Conservation (phyloP, 2,888 invertebrate species). For the Pimpla rufipes region DNA sequence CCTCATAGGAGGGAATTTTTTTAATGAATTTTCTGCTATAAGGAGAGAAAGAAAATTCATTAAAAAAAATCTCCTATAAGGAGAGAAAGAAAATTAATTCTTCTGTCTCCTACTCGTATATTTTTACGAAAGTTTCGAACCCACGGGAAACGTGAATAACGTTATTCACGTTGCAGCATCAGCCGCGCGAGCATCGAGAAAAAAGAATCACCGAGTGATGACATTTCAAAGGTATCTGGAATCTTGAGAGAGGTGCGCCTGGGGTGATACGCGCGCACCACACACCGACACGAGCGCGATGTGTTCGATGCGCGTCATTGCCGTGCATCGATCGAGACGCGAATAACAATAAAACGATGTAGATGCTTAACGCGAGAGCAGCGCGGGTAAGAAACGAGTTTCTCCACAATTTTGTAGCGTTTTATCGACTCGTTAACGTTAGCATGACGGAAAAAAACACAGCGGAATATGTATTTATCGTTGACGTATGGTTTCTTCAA, state of each 20-base stretch:
- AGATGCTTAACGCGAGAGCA: slow-evolving; percentile 19
- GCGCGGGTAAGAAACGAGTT: background rate
- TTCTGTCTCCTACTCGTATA: background rate
- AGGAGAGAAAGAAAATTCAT: too few species aligned
- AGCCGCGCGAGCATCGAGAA: background rate
- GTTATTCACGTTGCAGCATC: background rate
- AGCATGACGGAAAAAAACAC: slow-evolving; percentile 1
- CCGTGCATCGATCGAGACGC: slow-evolving; percentile 17
- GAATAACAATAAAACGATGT: slow-evolving; percentile 47
- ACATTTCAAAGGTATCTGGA: slow-evolving; percentile 50
- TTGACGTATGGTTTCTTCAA: too few species aligned
- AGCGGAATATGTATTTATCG: background rate
- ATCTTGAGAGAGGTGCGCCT: slow-evolving; percentile 39
- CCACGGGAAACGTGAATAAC: background rate
- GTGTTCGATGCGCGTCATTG: slow-evolving; percentile 12
- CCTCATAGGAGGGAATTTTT: too few species aligned
- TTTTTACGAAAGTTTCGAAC: background rate
- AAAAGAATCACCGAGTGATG: slow-evolving; percentile 35
- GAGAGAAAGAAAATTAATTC: too few species aligned
- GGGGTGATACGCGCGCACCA: background rate
- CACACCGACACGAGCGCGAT: too few species aligned
- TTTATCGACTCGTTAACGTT: slow-evolving; percentile 30
- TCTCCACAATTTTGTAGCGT: background rate
- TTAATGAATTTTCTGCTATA: too few species aligned
- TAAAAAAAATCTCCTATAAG: too few species aligned